phyloP scores from a whole-genome alignment of 2,888 invertebrate genomes.

The Dasypolia templi region DNA sequence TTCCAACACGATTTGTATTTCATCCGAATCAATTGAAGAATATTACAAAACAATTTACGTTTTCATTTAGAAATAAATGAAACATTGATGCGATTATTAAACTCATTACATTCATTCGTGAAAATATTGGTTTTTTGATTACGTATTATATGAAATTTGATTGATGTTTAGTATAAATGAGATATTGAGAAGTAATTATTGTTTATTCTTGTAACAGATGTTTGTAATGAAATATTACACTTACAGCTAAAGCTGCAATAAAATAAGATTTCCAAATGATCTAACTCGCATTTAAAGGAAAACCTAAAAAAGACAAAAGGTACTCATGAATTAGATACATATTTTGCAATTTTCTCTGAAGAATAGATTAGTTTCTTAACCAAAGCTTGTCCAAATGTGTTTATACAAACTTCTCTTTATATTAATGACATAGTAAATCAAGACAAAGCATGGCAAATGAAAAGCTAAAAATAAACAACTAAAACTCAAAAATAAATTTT shows the following conservation, averaged over 20 bases:
- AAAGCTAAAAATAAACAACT: background rate
- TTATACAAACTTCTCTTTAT: background rate
- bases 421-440: background rate
- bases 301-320: background rate
- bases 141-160: conserved; percentile 4
- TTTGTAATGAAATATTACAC: background rate
- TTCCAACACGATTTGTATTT: conserved; percentile 16
- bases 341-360: conserved; percentile 4
- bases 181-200: conserved; percentile 6
- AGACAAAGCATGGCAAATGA: background rate
- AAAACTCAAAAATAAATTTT: background rate
- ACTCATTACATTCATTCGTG: conserved; percentile 24
- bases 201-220: conserved; percentile 6
- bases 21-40: conserved; percentile 23
- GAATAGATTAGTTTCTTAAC: background rate
- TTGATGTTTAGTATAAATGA: conserved; percentile 6
- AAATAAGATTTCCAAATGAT: background rate
- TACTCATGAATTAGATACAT: background rate
- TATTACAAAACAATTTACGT: conserved; percentile 26
- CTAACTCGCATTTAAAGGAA: too few relatives aligned
- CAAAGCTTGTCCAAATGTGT: background rate
- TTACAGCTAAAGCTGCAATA: background rate
- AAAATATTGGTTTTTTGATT: conserved; percentile 25
- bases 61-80: conserved; percentile 34
- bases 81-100: conserved; percentile 35